A percentile compares a stretch with the other conserved stretches of the same genome.
Conservation (phyloP, 2,888 invertebrate species). For the Patella depressa region DNA sequence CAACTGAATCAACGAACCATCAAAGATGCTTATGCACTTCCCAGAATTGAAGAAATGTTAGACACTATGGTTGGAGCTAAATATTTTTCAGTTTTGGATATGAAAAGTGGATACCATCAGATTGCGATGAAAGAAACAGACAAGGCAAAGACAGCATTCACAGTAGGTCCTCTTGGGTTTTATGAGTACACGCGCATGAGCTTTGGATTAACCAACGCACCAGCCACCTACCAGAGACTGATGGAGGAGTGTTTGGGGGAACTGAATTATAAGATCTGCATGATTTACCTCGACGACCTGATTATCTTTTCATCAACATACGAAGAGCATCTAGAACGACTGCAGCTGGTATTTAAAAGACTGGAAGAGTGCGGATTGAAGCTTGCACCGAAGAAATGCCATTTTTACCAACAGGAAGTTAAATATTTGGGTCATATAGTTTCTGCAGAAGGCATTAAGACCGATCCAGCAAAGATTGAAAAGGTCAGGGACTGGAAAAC, state of each 20-base stretch:
- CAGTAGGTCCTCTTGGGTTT: not conserved
- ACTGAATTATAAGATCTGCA: not conserved
- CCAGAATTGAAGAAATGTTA: no score
- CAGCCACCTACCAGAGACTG: not conserved
- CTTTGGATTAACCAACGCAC: not conserved
- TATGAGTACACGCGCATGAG: not conserved
- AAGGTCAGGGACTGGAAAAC: not conserved
- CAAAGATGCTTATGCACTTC: no score
- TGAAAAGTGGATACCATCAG: no score
- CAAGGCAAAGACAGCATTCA: constrained; percentile 1
- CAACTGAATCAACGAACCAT: no score
- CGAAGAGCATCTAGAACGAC: constrained; percentile 6
- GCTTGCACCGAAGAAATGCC: constrained; percentile 10
- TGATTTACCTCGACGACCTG: constrained; percentile 23
- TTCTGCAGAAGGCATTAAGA: not conserved
- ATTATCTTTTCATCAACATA: constrained; percentile 14
- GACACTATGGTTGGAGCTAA: no score
- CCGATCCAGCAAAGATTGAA: not conserved
- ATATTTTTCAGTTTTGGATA: no score
- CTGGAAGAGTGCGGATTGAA: constrained; percentile 4
- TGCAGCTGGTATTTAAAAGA: constrained; percentile 14
- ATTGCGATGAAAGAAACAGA: no score
- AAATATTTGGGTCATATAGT: constrained; percentile 15
- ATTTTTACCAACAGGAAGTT: constrained; percentile 9
- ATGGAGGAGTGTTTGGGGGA: not conserved